These are phyloP conservation scores for Exocentrus adspersus DNA, from an alignment of 2,888 invertebrate species.

Conservation along the genomic window DNA sequence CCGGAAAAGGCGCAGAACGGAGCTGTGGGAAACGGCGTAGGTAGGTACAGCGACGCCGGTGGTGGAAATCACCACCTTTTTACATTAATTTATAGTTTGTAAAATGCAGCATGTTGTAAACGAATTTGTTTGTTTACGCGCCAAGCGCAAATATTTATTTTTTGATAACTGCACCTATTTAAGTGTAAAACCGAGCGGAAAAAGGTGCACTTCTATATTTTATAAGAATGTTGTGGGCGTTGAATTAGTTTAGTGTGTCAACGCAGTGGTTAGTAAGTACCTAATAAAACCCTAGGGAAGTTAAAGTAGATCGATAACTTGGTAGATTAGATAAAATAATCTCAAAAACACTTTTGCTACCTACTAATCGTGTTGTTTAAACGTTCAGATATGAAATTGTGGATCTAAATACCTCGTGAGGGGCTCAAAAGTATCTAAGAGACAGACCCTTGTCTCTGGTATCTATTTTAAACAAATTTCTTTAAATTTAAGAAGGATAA, in stretches of 20 bases:
- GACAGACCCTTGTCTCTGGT: too few species aligned
- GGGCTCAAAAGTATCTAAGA: too few species aligned
- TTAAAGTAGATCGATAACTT: not conserved
- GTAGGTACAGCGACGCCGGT: too few species aligned
- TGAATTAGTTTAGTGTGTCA: too few species aligned
- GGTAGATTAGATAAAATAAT: not conserved
- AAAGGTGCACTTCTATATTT: too few species aligned
- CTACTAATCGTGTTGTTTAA: too few species aligned
- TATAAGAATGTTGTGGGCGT: too few species aligned
- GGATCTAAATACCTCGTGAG: too few species aligned
- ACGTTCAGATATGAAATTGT: too few species aligned
- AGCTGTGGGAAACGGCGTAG: slow-evolving; percentile 28
- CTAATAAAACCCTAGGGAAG: not conserved
- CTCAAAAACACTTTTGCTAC: not conserved
- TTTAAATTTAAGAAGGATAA: too few species aligned
- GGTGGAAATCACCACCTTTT: not conserved
- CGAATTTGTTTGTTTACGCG: not conserved
- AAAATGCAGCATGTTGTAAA: not conserved
- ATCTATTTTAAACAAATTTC: too few species aligned
- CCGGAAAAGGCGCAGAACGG: slow-evolving; percentile 34
- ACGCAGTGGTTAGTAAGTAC: not conserved
- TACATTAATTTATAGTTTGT: not conserved
- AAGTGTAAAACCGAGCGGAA: too few species aligned
- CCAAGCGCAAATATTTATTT: not conserved
- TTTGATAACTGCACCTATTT: slow-evolving; percentile 1